Evolutionary conservation across 2,797 vertebrate genomes (phyloP).

Genomic region (Diglossa cyanea): DNA sequence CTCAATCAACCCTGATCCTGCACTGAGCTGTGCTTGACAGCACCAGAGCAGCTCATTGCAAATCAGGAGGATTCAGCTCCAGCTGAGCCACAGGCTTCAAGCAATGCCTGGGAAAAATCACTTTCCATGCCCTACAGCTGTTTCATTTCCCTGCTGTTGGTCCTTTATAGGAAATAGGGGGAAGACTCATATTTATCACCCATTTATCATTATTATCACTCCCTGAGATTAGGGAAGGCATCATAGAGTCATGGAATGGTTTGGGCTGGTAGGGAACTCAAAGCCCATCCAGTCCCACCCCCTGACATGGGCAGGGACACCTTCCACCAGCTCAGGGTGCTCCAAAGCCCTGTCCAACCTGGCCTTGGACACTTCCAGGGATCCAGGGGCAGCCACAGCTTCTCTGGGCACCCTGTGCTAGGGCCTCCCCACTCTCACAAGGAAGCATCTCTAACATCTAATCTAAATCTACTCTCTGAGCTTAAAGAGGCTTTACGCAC

Average conservation of each 20-base stretch:
- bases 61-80: background rate
- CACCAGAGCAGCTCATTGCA: background rate
- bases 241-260: background rate
- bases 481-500: background rate
- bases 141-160: background rate
- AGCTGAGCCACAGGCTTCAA: background rate
- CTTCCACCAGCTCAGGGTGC: rapidly evolving
- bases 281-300: background rate
- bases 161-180: background rate
- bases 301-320: background rate
- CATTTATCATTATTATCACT: background rate
- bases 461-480: background rate
- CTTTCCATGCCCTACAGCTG: background rate
- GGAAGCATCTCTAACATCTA: background rate
- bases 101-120: background rate
- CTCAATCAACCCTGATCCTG: background rate
- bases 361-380: background rate
- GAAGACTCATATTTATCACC: background rate
- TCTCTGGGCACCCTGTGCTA: background rate
- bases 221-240: background rate
- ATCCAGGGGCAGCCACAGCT: background rate
- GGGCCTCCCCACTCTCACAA: background rate
- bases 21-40: background rate
- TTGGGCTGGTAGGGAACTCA: background rate
- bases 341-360: rapidly evolving